Evolutionary conservation across 2,888 invertebrate genomes (phyloP).

Genomic region (Drosophila ezoana): DNA sequence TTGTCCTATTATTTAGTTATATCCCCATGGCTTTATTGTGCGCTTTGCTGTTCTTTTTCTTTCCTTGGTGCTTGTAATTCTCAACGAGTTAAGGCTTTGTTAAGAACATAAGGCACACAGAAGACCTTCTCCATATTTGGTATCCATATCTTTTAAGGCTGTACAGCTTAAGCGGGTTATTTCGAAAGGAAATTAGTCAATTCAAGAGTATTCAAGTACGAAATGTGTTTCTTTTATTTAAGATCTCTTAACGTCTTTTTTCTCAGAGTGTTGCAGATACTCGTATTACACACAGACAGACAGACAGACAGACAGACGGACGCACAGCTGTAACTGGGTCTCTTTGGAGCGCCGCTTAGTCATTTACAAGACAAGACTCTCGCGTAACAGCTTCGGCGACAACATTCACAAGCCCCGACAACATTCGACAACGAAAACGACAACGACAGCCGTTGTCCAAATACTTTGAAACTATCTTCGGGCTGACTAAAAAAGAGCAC

Average conservation of each 20-base stretch:
- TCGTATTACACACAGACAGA: constrained; percentile 24
- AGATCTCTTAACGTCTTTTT: neutral
- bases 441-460: constrained; percentile 48
- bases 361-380: constrained; percentile 57
- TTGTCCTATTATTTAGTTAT: too few relatives aligned
- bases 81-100: too few relatives aligned
- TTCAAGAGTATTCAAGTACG: too few relatives aligned
- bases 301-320: constrained; percentile 4
- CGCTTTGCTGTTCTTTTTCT: too few relatives aligned
- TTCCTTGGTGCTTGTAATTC: too few relatives aligned
- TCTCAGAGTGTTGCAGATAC: constrained; percentile 25
- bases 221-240: too few relatives aligned
- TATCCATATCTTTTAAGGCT: too few relatives aligned
- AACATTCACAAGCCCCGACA: constrained; percentile 45
- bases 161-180: too few relatives aligned
- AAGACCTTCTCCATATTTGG: too few relatives aligned
- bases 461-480: constrained; percentile 50
- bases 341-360: constrained; percentile 54
- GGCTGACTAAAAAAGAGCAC: constrained; percentile 36
- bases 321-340: constrained; percentile 45
- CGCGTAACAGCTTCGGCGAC: constrained; percentile 56
- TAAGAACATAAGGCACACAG: too few relatives aligned
- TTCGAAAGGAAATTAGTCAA: too few relatives aligned
- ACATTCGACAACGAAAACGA: constrained; percentile 26
- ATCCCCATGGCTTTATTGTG: too few relatives aligned